Evolutionary conservation across 1,140 invertebrate species (phyloP).

Genomic region (Plutomurus gul): DNA sequence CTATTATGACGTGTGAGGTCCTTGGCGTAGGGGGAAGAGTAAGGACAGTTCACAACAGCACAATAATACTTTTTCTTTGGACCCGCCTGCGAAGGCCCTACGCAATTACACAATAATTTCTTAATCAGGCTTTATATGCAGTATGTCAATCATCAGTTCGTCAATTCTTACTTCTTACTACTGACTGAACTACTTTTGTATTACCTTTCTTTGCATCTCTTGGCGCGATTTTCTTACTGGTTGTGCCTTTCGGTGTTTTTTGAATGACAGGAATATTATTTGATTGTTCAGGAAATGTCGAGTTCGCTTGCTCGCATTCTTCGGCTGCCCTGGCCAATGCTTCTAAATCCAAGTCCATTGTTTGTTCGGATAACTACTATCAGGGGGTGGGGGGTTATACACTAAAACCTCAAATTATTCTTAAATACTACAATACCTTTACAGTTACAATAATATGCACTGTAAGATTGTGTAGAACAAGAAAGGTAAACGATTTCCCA

Average conservation of each 20-base stretch:
- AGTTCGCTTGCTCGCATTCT: too few species aligned
- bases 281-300: too few species aligned
- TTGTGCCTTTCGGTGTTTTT: not conserved
- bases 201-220: not conserved
- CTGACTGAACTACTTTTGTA: not conserved
- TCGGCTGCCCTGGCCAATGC: too few species aligned
- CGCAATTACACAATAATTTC: not conserved
- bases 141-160: not conserved
- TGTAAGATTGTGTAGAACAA: too few species aligned
- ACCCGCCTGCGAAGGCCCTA: not conserved
- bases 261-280: not conserved
- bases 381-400: too few species aligned
- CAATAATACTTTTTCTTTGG: constrained; percentile 42
- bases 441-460: too few species aligned
- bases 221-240: not conserved
- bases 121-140: too few species aligned
- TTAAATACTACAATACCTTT: too few species aligned
- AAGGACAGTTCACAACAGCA: constrained; percentile 54
- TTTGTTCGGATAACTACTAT: too few species aligned
- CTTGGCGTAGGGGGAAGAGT: constrained; percentile 55
- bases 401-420: too few species aligned
- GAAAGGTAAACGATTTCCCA: too few species aligned
- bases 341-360: too few species aligned
- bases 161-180: not conserved
- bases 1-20: constrained; percentile 57